Base-by-base conservation (phyloP, 2,888 invertebrate genomes). In the Sinhomidia bicolor region DNA sequence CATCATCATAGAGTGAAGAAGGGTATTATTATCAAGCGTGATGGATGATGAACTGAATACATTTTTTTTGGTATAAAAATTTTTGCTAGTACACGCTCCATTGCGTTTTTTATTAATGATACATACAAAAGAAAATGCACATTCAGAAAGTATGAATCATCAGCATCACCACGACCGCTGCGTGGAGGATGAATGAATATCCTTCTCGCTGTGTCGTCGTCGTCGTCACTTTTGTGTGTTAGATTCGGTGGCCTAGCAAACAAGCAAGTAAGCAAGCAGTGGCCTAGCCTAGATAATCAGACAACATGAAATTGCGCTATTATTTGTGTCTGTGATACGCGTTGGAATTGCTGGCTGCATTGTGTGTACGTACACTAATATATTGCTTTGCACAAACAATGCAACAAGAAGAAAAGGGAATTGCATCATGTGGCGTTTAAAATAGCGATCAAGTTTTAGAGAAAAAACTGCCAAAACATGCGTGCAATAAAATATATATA, bases 221-320 rank as follows among this genome's bases (percentile, higher is more conserved):
- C 74, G 14, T 12, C 74, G 23, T 47, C 44, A 74, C 14, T 74
- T 74, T 74, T 74, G 17, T 74, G 12, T 5, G 29, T 23, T 26
- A 10, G 51, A n/a, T 23, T 60, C 44, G 74, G 47, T 74, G 74
- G 47, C 44, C 47, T 74, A 47, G 74, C n/a, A n/a, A n/a, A n/a
- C n/a, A n/a, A n/a, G n/a, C n/a, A n/a, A n/a, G n/a, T n/a, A n/a
- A n/a, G n/a, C n/a, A n/a, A n/a, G n/a, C n/a, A n/a, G n/a, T n/a
- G n/a, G n/a, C n/a, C n/a, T n/a, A n/a, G n/a, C 74, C 74, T 74
- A 74, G 17, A 65, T 65, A 65, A 36, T 36, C 65, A 65, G 17
- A 36, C 65, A 65, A 65, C 65, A 23, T 65, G 51, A 65, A 36
- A 65, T 65, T 65, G 32, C 7, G n/a, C 3, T 32, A 26, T 65